Evolutionary conservation across 2,797 vertebrate genomes (phyloP), one percentile per base, ranked within the genome.

Genomic region (Bradypodion ventrale): DNA sequence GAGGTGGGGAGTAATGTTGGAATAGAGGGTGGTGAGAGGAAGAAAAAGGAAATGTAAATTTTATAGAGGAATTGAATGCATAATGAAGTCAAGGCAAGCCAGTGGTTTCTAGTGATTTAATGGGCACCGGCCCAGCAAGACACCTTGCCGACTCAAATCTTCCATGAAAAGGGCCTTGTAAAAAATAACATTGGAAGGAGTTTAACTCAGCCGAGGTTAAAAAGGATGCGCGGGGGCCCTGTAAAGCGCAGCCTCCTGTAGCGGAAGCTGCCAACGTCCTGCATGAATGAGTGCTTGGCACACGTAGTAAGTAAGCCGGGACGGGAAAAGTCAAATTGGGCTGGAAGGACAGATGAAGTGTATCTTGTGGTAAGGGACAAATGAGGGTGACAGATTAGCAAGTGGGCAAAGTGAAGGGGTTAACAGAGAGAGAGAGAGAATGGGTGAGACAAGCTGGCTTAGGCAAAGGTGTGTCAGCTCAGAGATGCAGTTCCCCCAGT

Each of bases 121-220:
- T 69, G 65, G 86, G 82, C 72, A 37, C 35, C 62, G 72, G 82
- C 86, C 82, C 82, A 83, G 72, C 77, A 83, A 75, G 82, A 72
- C 77, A 80, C 70, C 85, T 83, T 29, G 77, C 86, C 56, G 82
- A 63, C 72, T 80, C 72, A 80, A 87, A 80, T 83, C 77, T 80
- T 87, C 82, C 82, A 76, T 87, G 86, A 75, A 87, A 87, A 76
- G 76, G 72, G 49, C 76, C 82, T 87, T 86, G 70, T 83, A 78
- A 85, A 85, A 86, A 86, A 83, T 82, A 83, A 78, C 60, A 68
- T 52, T 56, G 32, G 75, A 78, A 66, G 27, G 69, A 68, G 70
- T 68, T 87, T 87, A 79, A 87, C 81, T 83, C 76, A 75, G 62
- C 46, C 7, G 76, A 80, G 81, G 85, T 87, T 83, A 83, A 87